Base-by-base conservation (phyloP, 2,113 vertebrate species). In the Corynorhinus townsendii region DNA sequence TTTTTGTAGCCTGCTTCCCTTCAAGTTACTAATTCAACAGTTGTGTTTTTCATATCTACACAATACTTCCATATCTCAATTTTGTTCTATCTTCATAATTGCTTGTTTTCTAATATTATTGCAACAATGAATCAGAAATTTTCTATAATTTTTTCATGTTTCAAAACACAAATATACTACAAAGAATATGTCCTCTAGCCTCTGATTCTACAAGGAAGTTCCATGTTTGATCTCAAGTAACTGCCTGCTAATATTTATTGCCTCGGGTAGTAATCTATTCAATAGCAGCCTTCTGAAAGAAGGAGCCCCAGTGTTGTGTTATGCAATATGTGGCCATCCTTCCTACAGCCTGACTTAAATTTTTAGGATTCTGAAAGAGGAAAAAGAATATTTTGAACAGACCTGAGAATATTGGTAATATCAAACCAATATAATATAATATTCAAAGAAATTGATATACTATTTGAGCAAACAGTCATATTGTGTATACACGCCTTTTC, bases 51-150 rank as follows among this genome's bases (percentile, higher is more conserved):
- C 11, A 33, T 52, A 76, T 43, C 56, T 35, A 86, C 19, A 69
- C 11, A 73, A 62, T 88, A 75, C 3, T 86, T 47, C 10, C 14
- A 3, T 35, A 49, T 91, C 38, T 77, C 20, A 56, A 7, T 89
- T 81, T 89, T 82, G 30, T 86, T 92, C 92, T 85, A 33, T 86
- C 28, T 56, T 93, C 33, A 49, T 76, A 95, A 64, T 38, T 96
- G 12, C 9, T 62, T 85, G 28, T 47, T 93, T 79, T 28, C 73
- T 86, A 81, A 69, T 54, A 26, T 81, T 11, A 68, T 20, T 88
- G 17, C 71, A 75, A 93, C 81, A 16, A 59, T 47, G 35, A 95
- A 72, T 77, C 62, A 69, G 14, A 28, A 66, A 90, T 86, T 56
- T 94, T 66, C 49, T 49, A 33, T 75, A 43, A 82, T 28, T 68